A percentile compares a stretch with the other conserved stretches of the same genome.
Evolutionary conservation across 2,888 invertebrate species (phyloP).

Genomic region (Chymomyza amoena): DNA sequence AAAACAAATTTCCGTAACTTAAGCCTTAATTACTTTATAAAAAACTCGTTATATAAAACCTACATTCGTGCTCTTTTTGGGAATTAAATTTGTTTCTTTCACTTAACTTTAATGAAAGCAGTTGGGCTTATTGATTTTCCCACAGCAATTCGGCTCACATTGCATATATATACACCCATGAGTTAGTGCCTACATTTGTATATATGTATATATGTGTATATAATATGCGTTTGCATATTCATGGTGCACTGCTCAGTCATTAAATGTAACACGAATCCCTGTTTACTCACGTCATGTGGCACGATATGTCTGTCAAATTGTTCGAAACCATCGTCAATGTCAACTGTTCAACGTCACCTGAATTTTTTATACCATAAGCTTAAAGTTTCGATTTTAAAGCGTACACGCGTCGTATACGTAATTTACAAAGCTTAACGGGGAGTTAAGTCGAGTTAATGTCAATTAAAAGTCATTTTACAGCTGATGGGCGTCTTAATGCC

Average conservation of each 20-base stretch:
- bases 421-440: constrained; percentile 3
- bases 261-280: constrained; percentile 44
- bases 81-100: background rate
- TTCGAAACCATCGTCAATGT: constrained; percentile 1
- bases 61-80: background rate
- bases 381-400: constrained; percentile 39
- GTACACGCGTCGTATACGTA: constrained; percentile 15
- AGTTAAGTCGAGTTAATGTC: constrained; percentile 13
- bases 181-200: background rate
- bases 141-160: background rate
- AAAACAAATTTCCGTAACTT: background rate
- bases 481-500: constrained; percentile 18
- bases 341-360: background rate
- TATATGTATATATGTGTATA: background rate
- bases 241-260: constrained; percentile 34
- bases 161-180: background rate
- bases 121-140: constrained; percentile 55
- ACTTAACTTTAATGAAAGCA: constrained; percentile 44
- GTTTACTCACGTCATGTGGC: constrained; percentile 21
- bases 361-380: background rate
- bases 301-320: constrained; percentile 57
- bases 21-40: constrained; percentile 5
- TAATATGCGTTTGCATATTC: background rate
- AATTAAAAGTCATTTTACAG: constrained; percentile 35
- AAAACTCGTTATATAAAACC: background rate